A percentile compares a stretch with the other conserved stretches of the same genome.
phyloP scores from a whole-genome alignment of 1,140 invertebrate species.

The Caenorhabditis brenneri region DNA sequence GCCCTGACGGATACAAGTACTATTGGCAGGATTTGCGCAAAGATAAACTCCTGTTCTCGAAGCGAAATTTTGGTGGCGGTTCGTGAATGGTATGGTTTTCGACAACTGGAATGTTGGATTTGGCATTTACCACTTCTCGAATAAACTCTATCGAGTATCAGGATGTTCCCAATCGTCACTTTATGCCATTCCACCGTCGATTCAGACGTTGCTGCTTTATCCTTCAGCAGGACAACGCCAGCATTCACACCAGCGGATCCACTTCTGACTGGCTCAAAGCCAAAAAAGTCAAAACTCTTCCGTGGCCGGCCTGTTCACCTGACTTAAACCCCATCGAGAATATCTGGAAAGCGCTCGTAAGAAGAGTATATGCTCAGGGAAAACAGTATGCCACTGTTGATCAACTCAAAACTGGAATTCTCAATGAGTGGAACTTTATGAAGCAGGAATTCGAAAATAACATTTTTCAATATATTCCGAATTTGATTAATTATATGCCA shows the following conservation, averaged over 20 bases:
- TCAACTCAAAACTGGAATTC: too few species aligned
- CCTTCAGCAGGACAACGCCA: neutral
- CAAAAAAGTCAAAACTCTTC: neutral
- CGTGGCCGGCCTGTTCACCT: neutral
- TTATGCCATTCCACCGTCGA: neutral
- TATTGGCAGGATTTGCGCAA: conserved; percentile 67
- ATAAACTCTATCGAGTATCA: neutral
- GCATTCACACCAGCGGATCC: neutral
- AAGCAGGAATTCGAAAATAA: too few species aligned
- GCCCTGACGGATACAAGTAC: conserved; percentile 57
- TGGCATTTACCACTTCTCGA: neutral
- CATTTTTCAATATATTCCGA: too few species aligned
- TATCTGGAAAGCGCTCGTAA: neutral
- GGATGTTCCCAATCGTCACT: neutral
- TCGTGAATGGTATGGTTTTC: conserved; percentile 8
- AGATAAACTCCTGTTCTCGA: conserved; percentile 53
- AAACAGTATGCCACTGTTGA: too few species aligned
- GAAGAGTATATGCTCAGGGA: too few species aligned
- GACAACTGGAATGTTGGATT: neutral
- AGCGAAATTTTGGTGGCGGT: conserved; percentile 49
- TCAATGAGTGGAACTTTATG: too few species aligned
- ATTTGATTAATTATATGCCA: too few species aligned
- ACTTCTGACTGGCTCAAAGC: neutral
- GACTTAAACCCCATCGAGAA: neutral
- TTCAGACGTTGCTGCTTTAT: neutral